A percentile compares a stretch with the other conserved stretches of the same genome.
Conservation (phyloP, 2,888 invertebrate species). For the Microplitis deprimator region DNA sequence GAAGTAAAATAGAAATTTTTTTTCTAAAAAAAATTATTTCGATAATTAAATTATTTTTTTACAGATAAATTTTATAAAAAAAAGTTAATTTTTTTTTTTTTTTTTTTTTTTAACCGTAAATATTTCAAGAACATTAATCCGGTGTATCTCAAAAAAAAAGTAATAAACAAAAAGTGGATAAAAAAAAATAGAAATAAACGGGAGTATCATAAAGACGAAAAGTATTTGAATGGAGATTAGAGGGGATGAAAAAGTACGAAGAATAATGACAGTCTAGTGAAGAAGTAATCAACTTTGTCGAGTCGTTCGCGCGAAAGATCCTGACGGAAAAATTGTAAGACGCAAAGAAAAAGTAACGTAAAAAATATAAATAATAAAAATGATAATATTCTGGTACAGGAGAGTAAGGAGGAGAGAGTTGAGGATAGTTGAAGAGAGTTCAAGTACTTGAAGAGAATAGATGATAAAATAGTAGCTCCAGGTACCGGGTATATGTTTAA, state of each 20-base stretch:
- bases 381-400: slow-evolving; percentile 2
- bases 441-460: slow-evolving; percentile 21
- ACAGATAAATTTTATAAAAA: background rate
- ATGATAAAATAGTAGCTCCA: slow-evolving; percentile 22
- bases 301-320: slow-evolving; percentile 41
- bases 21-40: background rate
- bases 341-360: slow-evolving; percentile 4
- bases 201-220: slow-evolving; percentile 4
- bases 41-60: background rate
- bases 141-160: background rate
- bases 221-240: slow-evolving; percentile 31
- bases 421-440: background rate
- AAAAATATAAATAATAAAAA: slow-evolving; percentile 29
- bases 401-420: slow-evolving; percentile 7
- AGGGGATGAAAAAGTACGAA: slow-evolving; percentile 33
- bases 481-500: slow-evolving; percentile 20
- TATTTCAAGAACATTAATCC: slow-evolving; percentile 1
- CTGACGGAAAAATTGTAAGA: slow-evolving; percentile 31
- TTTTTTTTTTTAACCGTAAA: background rate
- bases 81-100: background rate
- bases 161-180: slow-evolving; percentile 14
- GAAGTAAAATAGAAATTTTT: background rate
- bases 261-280: slow-evolving; percentile 40
- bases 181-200: slow-evolving; percentile 9
- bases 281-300: slow-evolving; percentile 42